Conservation (phyloP, 2,888 invertebrate genomes). For the Chrysolina americana region DNA sequence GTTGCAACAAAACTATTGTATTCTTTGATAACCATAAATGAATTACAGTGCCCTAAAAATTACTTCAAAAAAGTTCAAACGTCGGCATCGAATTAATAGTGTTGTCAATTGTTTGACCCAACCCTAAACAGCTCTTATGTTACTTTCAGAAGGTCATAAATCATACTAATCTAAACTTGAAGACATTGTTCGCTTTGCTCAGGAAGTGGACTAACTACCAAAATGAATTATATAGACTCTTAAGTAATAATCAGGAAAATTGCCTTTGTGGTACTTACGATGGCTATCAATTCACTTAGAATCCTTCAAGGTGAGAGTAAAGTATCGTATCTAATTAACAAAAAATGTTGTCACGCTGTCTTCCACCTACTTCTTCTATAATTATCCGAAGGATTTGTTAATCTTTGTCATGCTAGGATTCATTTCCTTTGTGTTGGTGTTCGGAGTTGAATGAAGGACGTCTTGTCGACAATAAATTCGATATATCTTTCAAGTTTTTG, state of each 20-base stretch:
- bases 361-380: slow-evolving; percentile 31
- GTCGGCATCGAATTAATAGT: too few relatives aligned
- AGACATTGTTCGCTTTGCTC: too few relatives aligned
- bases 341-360: slow-evolving; percentile 8
- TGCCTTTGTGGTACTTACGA: background rate
- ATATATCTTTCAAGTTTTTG: background rate
- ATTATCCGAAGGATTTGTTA: slow-evolving; percentile 24
- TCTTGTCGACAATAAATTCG: slow-evolving; percentile 21
- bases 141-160: too few relatives aligned
- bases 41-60: too few relatives aligned
- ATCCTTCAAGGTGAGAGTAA: slow-evolving; percentile 6
- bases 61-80: too few relatives aligned
- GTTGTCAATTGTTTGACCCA: too few relatives aligned
- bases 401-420: slow-evolving; percentile 30
- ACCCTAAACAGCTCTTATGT: too few relatives aligned
- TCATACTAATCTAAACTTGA: too few relatives aligned
- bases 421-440: slow-evolving; percentile 33
- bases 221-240: background rate
- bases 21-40: too few relatives aligned
- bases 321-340: slow-evolving; percentile 4
- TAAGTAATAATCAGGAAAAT: background rate
- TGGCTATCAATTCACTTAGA: background rate
- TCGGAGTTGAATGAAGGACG: slow-evolving; percentile 29
- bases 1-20: too few relatives aligned
- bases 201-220: background rate